Base-by-base conservation (phyloP, 2,888 invertebrate genomes). In the Mactromeris polynyma region DNA sequence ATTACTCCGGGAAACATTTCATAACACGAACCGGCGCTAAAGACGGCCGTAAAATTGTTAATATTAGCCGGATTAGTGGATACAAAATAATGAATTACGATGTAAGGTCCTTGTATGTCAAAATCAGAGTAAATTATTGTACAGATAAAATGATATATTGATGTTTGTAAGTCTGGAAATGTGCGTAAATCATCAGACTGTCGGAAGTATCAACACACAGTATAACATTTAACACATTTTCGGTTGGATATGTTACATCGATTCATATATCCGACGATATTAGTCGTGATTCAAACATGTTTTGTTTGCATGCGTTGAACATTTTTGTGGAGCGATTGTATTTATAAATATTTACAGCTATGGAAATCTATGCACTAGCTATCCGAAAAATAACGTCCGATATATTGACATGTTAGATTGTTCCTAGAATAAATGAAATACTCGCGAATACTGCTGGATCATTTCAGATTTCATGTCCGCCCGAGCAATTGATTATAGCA, bases 91-190 rank as follows among this genome's bases (percentile, higher is more conserved):
- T 64, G 58, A 64, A 64, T n/a, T 64, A 73, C 33, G 33, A 73
- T 36, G 73, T 19, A 11, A 73, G 58, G 58, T 33, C 73, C 33
- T 36, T 73, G 33, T 33, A 73, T 33, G 73, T 73, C 73, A 33
- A 33, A 33, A 33, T 73, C 73, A 33, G 73, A 33, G 6, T 73
- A 73, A 73, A 33, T 19, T 73, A 73, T 73, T 33, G 73, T 73
- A 36, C 73, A 73, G 73, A 73, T 73, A 33, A 33, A 33, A 73
- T 73, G 36, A 31, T 73, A 33, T 73, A 73, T 73, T 36, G 73
- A 19, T 73, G 73, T 73, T 33, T 26, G 58, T 19, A 36, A 19
- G 19, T 26, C 2, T 73, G 36, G 17, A 19, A 36, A 21, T 73
- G 73, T 73, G 33, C 17, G 17, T 36, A 36, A 33, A 73, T 73